phyloP scores from a whole-genome alignment of 2,888 invertebrate genomes.

The Philhelius pedissequus region DNA sequence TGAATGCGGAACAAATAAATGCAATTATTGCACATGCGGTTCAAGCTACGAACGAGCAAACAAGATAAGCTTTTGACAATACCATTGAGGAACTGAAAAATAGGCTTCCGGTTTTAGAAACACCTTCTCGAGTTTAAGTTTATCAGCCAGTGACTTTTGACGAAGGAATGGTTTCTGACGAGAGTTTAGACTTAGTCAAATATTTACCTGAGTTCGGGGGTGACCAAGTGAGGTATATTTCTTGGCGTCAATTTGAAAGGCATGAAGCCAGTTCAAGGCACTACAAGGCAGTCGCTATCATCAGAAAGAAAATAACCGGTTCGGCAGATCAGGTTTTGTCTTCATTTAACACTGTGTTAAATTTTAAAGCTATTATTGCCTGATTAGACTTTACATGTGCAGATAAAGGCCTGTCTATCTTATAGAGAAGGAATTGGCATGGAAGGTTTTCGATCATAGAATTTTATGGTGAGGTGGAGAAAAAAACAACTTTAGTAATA shows the following conservation, averaged over 20 bases:
- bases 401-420: constrained; percentile 62
- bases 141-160: constrained; percentile 3
- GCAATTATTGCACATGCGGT: neutral
- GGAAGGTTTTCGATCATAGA: constrained; percentile 22
- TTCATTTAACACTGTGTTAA: constrained; percentile 61
- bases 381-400: constrained; percentile 64
- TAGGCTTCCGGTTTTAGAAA: neutral
- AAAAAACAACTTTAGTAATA: constrained; percentile 55
- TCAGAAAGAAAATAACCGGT: constrained; percentile 36
- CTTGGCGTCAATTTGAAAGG: constrained; percentile 13
- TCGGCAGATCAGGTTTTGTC: constrained; percentile 36
- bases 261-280: constrained; percentile 22
- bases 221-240: neutral
- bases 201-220: constrained; percentile 10
- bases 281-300: constrained; percentile 40
- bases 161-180: neutral
- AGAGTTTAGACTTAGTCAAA: constrained; percentile 1
- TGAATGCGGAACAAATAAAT: neutral
- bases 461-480: constrained; percentile 66
- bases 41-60: neutral
- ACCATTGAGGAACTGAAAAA: neutral
- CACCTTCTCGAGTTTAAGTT: neutral
- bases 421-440: constrained; percentile 62
- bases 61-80: neutral
- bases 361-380: constrained; percentile 53